Percentiles rank a stretch among this genome's conserved stretches.
phyloP scores from a whole-genome alignment of 2,797 vertebrate genomes.

The Crypturellus tataupa region DNA sequence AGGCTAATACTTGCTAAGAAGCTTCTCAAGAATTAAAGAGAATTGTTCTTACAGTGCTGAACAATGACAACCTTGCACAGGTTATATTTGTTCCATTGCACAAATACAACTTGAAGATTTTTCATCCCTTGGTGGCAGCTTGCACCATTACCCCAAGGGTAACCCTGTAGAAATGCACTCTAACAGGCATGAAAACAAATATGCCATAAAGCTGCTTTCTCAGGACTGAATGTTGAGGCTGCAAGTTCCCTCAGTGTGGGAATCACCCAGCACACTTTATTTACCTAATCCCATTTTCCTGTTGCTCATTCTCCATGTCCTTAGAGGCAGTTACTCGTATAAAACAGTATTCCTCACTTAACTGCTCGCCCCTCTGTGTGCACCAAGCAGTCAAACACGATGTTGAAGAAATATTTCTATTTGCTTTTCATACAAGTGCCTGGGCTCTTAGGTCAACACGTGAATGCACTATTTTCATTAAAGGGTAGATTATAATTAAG shows the following conservation, averaged over 20 bases:
- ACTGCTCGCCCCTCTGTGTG: background rate
- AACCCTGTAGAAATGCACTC: background rate
- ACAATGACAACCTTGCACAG: background rate
- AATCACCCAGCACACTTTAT: background rate
- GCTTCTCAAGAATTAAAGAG: background rate
- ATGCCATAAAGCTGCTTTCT: background rate
- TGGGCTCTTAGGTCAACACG: background rate
- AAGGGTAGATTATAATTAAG: background rate
- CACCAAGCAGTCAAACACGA: background rate
- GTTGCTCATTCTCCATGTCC: background rate
- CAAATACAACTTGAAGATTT: background rate
- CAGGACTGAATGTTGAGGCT: accelerated
- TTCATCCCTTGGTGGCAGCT: background rate
- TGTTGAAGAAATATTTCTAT: background rate
- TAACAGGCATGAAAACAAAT: background rate
- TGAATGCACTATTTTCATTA: background rate
- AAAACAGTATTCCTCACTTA: background rate
- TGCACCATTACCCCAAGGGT: background rate
- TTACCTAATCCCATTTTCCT: background rate
- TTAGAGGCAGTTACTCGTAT: background rate
- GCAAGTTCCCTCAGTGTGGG: background rate
- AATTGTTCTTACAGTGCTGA: background rate
- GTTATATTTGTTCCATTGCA: background rate
- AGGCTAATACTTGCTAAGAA: background rate
- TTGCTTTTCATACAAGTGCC: background rate